Evolutionary conservation across 2,113 vertebrate species (phyloP), one percentile per base, ranked within the genome.

Genomic region (Eleginops maclovinus): DNA sequence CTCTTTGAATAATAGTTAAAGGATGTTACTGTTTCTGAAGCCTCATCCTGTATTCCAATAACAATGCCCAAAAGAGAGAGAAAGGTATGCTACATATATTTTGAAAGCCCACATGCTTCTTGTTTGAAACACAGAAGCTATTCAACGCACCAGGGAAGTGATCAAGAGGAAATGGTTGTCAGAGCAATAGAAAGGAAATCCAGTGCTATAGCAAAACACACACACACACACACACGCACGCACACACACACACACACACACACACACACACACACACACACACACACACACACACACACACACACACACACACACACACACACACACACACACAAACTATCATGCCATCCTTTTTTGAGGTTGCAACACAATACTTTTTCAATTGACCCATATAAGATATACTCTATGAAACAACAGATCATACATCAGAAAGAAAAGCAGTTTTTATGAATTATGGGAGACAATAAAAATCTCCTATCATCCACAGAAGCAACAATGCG

Each of bases 81-180:
- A 47, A 41, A 75, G 43, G 71, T 60, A 43, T 70, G 49, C 46
- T 28, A 3, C 2, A 54, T 22, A 24, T 24, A 13, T 84, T 22
- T 66, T 70, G 55, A 49, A 83, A 47, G 31, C 64, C 70, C 61
- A 77, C 49, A 7, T 84, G 41, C 28, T 65, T 81, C 87, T 55
- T 5, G 72, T 82, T 84, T 63, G 16, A 15, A 75, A 68, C 62
- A 66, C 11, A 15, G 49, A 22, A 36, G 47, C 19, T 69, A 12
- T 69, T 75, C 21, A 12, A 36, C 58, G n/a, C 31, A 75, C 41
- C 28, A 41, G 43, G 26, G 13, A 16, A 10, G 54, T 62, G 49
- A 77, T 79, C 8, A 24, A 43, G 60, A 77, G 59, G 60, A 71
- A 80, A 80, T 67, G 28, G 36, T 26, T 71, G 43, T 53, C 28